Evolutionary conservation across 2,797 vertebrate genomes (phyloP).

Genomic region (Peromyscus attwateri): DNA sequence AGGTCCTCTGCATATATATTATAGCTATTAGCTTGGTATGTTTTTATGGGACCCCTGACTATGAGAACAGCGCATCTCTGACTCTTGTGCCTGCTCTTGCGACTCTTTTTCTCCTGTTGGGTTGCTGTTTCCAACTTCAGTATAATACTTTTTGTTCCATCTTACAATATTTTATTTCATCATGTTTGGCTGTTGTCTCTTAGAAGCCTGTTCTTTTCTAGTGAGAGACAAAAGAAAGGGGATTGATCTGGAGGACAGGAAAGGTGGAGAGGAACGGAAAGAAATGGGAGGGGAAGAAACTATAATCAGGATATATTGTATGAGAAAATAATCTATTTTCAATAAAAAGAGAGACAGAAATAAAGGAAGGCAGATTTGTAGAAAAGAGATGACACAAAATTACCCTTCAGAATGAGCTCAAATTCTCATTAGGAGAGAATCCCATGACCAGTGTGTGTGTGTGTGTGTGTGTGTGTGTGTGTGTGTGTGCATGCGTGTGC

Average conservation of each 20-base stretch:
- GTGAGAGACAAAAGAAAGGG: neutral
- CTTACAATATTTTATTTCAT: neutral
- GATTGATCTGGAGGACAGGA: neutral
- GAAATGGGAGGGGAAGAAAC: too few relatives aligned
- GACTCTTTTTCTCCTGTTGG: neutral
- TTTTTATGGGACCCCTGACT: too few relatives aligned
- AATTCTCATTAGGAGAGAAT: neutral
- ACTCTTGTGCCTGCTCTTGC: neutral
- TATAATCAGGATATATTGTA: neutral
- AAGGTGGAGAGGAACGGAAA: neutral
- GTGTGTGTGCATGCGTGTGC: neutral
- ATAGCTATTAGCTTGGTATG: too few relatives aligned
- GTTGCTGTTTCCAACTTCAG: neutral
- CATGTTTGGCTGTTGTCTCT: too few relatives aligned
- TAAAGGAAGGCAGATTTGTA: neutral
- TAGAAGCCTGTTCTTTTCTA: neutral
- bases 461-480: neutral
- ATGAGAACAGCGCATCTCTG: too few relatives aligned
- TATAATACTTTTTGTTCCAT: neutral
- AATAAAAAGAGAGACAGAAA: neutral
- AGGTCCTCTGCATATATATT: too few relatives aligned
- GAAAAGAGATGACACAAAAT: neutral
- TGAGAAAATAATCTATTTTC: neutral
- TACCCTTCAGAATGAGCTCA: neutral
- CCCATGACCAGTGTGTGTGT: too few relatives aligned